phyloP scores from a whole-genome alignment of 2,797 vertebrate species.

The Anisognathus igniventris region DNA sequence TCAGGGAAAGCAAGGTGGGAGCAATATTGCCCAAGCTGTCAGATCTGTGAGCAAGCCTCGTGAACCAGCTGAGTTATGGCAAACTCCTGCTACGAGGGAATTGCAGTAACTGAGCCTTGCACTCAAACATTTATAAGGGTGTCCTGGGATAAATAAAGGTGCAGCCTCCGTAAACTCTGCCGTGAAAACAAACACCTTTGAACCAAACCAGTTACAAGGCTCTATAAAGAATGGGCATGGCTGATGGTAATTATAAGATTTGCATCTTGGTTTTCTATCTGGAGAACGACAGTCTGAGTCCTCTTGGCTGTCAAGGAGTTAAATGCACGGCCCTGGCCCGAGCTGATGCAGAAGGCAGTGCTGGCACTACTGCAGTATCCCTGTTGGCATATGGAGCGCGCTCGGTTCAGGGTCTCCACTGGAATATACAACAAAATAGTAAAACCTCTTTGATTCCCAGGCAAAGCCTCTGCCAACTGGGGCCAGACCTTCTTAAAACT shows the following conservation, averaged over 20 bases:
- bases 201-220: not conserved
- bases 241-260: not conserved
- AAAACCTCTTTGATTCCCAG: not conserved
- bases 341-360: not conserved
- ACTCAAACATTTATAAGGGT: conserved; percentile 32
- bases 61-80: conserved; percentile 47
- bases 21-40: conserved; percentile 17
- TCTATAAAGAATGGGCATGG: not conserved
- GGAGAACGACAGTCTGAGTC: not conserved
- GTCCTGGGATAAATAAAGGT: conserved; percentile 57
- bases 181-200: conserved; percentile 37
- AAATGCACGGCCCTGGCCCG: not conserved
- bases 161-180: conserved; percentile 25
- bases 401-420: not conserved
- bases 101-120: conserved; percentile 53
- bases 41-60: not conserved
- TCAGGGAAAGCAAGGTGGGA: conserved; percentile 24
- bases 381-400: not conserved
- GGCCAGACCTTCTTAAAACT: not conserved
- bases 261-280: not conserved
- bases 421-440: not conserved
- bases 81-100: conserved; percentile 27
- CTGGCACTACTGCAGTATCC: not conserved
- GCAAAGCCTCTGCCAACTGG: not conserved
- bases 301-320: conserved; percentile 16